phyloP scores from a whole-genome alignment of 1,140 invertebrate genomes.

The Sminthurinus signatus region DNA sequence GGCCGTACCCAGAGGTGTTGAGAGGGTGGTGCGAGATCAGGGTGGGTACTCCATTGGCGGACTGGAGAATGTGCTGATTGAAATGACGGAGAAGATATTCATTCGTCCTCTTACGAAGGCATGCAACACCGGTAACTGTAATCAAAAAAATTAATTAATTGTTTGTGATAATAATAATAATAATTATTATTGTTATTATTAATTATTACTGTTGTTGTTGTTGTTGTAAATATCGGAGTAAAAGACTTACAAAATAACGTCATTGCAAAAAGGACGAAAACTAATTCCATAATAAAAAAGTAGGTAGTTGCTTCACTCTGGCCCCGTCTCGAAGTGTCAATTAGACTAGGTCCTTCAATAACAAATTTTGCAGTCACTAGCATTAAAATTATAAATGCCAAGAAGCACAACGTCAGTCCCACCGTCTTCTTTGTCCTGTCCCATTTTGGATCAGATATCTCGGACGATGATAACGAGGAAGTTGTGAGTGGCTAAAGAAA shows the following conservation, averaged over 20 bases:
- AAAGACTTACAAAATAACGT: constrained; percentile 32
- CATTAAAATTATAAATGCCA: constrained; percentile 33
- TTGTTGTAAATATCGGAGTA: too few species aligned
- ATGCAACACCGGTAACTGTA: constrained; percentile 33
- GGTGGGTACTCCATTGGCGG: too few species aligned
- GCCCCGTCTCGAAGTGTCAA: constrained; percentile 20
- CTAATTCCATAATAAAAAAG: constrained; percentile 33
- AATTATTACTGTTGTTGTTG: too few species aligned
- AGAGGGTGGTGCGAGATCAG: too few species aligned
- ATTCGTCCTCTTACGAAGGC: constrained; percentile 32
- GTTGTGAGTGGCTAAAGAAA: neutral
- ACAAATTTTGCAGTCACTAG: constrained; percentile 29
- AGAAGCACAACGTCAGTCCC: constrained; percentile 35
- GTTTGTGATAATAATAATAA: too few species aligned
- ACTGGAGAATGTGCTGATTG: constrained; percentile 30
- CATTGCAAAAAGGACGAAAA: constrained; percentile 34
- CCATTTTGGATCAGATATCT: constrained; percentile 23
- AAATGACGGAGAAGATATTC: constrained; percentile 33
- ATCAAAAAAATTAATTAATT: too few species aligned
- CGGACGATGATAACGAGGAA: neutral
- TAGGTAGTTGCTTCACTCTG: constrained; percentile 16
- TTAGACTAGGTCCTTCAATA: constrained; percentile 28
- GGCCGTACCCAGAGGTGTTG: too few species aligned
- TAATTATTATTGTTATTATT: too few species aligned
- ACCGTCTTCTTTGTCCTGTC: constrained; percentile 28